Evolutionary conservation across 2,113 vertebrate genomes (phyloP), one percentile per base, ranked within the genome.

Genomic region (Centropus unirufus): DNA sequence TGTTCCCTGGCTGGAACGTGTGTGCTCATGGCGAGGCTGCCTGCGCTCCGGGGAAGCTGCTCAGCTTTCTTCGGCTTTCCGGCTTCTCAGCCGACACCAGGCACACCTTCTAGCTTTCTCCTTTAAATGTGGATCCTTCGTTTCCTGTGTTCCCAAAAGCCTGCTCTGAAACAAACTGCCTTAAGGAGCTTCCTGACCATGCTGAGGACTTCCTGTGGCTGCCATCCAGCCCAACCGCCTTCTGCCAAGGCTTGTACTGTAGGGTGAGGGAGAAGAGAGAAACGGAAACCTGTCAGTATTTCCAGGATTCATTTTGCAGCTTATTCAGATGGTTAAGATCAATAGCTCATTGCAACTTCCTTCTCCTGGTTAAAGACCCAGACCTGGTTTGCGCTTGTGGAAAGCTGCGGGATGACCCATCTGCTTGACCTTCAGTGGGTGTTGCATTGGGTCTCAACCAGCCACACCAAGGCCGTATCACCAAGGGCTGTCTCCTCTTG

Each of bases 111-210:
- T 29, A 52, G 89, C 66, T 94, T 94, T 75, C 81, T 44, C 64
- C 73, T 83, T 80, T 67, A 51, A 89, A 47, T 44, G 9, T 75
- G 66, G 49, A 6, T 57, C 54, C 66, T 93, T 57, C 15, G 8
- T 83, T 95, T 96, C 88, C 86, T 78, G 12, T 93, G 92, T 86
- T 93, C 94, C 74, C 80, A 64, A 81, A 91, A 92, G 74, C 49
- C 69, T 93, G 58, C 89, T 95, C 87, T 79, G 76, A 72, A 87
- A 68, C 42, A 64, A 92, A 51, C 59, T 9, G 13, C 4, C 0
- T 57, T 20, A 77, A 90, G 91, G 32, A 55, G 66, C 91, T 96
- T 96, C 90, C 90, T 95, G 87, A 78, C 63, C 21, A 1, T 30
- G 27, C 61, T 61, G 73, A 92, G 52, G 63, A n/a, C 83, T 95